Percentiles rank a stretch among this genome's conserved stretches.
phyloP scores from a whole-genome alignment of 2,797 vertebrate species.

The Tapirus indicus region DNA sequence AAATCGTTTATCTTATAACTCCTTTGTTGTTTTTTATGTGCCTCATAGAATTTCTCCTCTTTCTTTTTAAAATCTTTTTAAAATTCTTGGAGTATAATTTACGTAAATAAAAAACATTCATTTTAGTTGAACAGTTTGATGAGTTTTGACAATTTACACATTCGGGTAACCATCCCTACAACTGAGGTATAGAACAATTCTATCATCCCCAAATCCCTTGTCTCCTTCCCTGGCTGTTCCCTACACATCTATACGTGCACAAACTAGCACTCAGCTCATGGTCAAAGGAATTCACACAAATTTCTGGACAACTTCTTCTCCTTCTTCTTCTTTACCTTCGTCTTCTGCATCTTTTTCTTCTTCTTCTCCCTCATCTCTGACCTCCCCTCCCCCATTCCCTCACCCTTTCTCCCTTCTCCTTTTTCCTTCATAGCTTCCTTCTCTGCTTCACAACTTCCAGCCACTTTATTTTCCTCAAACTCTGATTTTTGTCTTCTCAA shows the following conservation, averaged over 20 bases:
- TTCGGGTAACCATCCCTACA: background rate
- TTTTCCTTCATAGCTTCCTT: background rate
- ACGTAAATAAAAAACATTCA: background rate
- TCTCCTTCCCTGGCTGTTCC: background rate
- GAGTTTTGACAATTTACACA: background rate
- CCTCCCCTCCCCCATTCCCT: background rate
- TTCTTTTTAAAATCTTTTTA: background rate
- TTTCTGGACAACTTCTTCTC: background rate
- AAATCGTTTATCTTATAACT: background rate
- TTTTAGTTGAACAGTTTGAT: background rate
- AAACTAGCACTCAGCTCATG: background rate
- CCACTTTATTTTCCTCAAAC: background rate
- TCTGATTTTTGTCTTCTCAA: background rate
- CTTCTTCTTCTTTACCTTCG: background rate
- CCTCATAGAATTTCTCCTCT: background rate
- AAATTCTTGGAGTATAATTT: background rate
- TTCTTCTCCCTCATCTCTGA: background rate
- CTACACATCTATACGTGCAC: background rate
- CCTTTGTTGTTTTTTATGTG: background rate
- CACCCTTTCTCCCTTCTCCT: background rate
- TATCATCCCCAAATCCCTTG: background rate
- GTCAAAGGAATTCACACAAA: background rate
- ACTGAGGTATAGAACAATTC: background rate
- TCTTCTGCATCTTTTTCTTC: background rate
- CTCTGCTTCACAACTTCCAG: background rate